These are phyloP conservation scores for Rhagoletis zephyria DNA, from an alignment of 1,140 invertebrate species.

Conservation along the genomic window DNA sequence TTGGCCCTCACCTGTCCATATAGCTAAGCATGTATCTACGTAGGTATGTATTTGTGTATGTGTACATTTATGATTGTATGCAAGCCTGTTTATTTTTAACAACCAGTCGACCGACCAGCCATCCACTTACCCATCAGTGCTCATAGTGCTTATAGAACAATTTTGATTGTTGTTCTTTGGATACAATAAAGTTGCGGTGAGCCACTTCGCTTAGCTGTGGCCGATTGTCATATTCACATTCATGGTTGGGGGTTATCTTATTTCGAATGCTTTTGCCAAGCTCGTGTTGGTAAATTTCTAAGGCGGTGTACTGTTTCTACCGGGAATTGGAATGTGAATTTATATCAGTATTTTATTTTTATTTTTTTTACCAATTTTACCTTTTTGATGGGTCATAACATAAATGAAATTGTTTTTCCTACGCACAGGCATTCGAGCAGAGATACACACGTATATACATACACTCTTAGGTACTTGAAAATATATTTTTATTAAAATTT, in stretches of 20 bases:
- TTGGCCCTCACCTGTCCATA: not conserved
- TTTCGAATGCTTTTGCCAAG: conserved; percentile 26
- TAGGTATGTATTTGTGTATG: not conserved
- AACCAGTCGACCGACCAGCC: not conserved
- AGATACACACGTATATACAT: not conserved
- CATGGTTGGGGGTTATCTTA: not conserved
- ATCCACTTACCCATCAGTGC: not conserved
- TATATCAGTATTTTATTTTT: conserved; percentile 27
- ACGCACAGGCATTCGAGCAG: not conserved
- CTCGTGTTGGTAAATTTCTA: not conserved
- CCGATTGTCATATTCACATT: conserved; percentile 11
- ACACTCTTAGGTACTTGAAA: not conserved
- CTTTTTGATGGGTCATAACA: not conserved
- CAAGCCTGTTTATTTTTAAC: too few species aligned
- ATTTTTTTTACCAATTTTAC: conserved; percentile 54
- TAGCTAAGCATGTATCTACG: not conserved
- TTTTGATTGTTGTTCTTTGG: conserved; percentile 40
- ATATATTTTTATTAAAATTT: conserved; percentile 32
- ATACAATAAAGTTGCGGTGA: conserved; percentile 40
- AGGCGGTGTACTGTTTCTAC: not conserved
- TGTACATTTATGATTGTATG: not conserved
- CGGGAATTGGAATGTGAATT: conserved; percentile 54
- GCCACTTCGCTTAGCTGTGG: conserved; percentile 4
- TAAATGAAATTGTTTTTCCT: conserved; percentile 52
- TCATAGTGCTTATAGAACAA: not conserved